Conservation (phyloP, 2,797 vertebrate genomes). For the Spheniscus humboldti region DNA sequence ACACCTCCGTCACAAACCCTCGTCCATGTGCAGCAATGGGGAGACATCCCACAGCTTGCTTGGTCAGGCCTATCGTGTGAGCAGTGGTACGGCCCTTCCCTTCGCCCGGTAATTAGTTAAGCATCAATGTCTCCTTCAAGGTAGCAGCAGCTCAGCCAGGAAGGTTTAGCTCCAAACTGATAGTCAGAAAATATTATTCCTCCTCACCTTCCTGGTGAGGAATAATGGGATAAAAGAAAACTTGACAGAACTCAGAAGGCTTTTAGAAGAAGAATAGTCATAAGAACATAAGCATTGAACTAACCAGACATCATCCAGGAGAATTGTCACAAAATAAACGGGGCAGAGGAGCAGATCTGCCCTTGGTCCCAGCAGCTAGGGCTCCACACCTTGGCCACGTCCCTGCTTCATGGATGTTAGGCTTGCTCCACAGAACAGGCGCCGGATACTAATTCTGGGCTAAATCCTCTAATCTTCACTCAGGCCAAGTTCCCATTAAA, state of each 20-base stretch:
- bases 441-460: rapidly evolving
- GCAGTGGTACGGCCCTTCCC: neutral
- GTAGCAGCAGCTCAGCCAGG: neutral
- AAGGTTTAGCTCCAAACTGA: neutral
- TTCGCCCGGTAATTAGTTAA: neutral
- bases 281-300: neutral
- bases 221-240: neutral
- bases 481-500: neutral
- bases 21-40: rapidly evolving
- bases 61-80: neutral
- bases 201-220: neutral
- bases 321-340: neutral
- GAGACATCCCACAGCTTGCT: neutral
- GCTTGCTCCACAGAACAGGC: neutral
- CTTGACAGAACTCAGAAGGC: neutral
- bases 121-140: neutral
- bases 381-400: neutral
- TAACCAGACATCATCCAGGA: neutral
- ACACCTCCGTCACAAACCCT: neutral
- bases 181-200: neutral
- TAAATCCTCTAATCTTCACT: neutral
- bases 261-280: neutral
- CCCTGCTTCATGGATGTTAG: neutral
- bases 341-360: neutral
- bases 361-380: neutral